Evolutionary conservation across 2,888 invertebrate species (phyloP).

Genomic region (Pollenia angustigena): DNA sequence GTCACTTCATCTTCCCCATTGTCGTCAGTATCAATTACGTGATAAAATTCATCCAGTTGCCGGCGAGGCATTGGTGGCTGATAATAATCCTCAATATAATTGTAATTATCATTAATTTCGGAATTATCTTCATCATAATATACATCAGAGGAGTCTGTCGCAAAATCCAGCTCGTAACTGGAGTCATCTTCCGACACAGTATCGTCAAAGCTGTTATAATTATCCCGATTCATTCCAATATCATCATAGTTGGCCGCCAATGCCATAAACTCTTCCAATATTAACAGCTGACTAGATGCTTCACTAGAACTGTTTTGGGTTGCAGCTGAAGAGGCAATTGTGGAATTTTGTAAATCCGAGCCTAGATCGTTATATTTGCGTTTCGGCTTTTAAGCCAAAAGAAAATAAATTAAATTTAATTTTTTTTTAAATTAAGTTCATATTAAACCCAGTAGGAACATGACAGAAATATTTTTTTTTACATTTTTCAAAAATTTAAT

Average conservation of each 20-base stretch:
- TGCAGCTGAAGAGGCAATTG: not conserved
- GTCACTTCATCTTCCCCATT: not conserved
- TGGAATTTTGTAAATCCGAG: not conserved
- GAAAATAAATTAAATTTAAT: not conserved
- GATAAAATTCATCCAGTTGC: not conserved
- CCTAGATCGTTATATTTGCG: slow-evolving; percentile 19
- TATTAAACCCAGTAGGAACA: slow-evolving; percentile 27
- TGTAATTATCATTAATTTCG: slow-evolving; percentile 21
- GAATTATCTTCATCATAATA: slow-evolving; percentile 7
- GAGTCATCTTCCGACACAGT: slow-evolving; percentile 27
- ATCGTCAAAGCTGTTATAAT: not conserved
- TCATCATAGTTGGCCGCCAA: slow-evolving; percentile 53
- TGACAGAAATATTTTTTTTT: too few species aligned
- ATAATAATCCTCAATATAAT: not conserved
- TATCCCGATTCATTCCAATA: not conserved
- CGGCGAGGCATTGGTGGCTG: not conserved
- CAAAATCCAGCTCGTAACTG: slow-evolving; percentile 6
- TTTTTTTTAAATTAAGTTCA: not conserved
- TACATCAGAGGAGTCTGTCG: not conserved
- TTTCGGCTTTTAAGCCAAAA: slow-evolving; percentile 41
- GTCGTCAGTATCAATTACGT: not conserved
- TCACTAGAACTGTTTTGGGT: not conserved
- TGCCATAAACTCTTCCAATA: slow-evolving; percentile 72
- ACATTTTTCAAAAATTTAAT: too few species aligned
- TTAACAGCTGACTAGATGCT: not conserved